Evolutionary conservation across 2,113 vertebrate genomes (phyloP).

Genomic region (Tautogolabrus adspersus): DNA sequence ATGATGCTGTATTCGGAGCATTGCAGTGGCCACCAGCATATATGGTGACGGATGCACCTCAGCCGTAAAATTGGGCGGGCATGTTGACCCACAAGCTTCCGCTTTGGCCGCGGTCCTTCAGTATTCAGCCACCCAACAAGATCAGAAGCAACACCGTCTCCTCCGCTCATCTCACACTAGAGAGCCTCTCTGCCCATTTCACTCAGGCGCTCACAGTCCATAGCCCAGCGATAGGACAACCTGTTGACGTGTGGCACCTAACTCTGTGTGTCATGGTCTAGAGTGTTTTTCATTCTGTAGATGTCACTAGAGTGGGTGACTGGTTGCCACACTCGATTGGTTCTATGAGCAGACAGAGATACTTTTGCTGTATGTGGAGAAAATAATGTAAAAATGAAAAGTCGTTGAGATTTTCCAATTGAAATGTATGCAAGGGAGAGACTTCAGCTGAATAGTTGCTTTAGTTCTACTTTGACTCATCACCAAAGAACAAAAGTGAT

Average conservation of each 20-base stretch:
- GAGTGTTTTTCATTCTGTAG: conserved; percentile 76
- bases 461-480: conserved; percentile 22
- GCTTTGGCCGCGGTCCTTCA: conserved; percentile 49
- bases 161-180: conserved; percentile 70
- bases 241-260: conserved; percentile 75
- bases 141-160: conserved; percentile 74
- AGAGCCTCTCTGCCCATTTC: conserved; percentile 73
- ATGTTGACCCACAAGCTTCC: conserved; percentile 73
- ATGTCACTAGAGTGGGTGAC: conserved; percentile 70
- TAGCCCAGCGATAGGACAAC: conserved; percentile 74
- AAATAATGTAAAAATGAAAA: conserved; percentile 64
- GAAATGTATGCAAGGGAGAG: conserved; percentile 30
- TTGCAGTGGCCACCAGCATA: conserved; percentile 53
- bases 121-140: conserved; percentile 69
- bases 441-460: conserved; percentile 27
- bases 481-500: conserved; percentile 31
- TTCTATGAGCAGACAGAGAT: conserved; percentile 63
- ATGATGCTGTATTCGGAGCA: conserved; percentile 57
- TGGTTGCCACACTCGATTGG: conserved; percentile 68
- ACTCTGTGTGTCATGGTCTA: conserved; percentile 75
- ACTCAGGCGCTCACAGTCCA: conserved; percentile 72
- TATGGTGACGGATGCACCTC: conserved; percentile 65
- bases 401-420: conserved; percentile 38
- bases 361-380: conserved; percentile 50
- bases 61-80: conserved; percentile 81